A percentile compares a stretch with the other conserved stretches of the same genome.
Evolutionary conservation across 1,140 invertebrate species (phyloP).

Genomic region (Bathynomus jamesi): DNA sequence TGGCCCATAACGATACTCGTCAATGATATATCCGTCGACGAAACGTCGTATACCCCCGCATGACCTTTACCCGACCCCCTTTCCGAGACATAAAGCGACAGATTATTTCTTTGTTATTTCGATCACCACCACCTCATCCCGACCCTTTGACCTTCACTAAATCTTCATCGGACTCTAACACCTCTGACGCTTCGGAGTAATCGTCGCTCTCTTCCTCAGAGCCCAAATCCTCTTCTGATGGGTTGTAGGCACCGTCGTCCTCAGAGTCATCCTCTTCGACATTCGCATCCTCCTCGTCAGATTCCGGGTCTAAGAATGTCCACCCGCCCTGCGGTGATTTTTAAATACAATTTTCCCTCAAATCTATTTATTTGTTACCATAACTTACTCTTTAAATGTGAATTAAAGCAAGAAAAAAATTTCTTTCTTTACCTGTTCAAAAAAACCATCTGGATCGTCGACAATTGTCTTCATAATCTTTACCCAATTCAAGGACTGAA

Average conservation of each 20-base stretch:
- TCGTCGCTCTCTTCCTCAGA: slow-evolving; percentile 37
- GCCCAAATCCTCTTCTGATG: slow-evolving; percentile 33
- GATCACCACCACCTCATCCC: background rate
- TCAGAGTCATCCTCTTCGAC: slow-evolving; percentile 52
- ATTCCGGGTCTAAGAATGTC: slow-evolving; percentile 94
- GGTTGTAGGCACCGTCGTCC: slow-evolving; percentile 43
- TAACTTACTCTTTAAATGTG: background rate
- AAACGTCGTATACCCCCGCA: too few relatives aligned
- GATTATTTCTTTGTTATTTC: too few relatives aligned
- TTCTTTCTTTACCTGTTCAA: slow-evolving; percentile 58
- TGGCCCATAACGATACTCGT: too few relatives aligned
- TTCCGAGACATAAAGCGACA: too few relatives aligned
- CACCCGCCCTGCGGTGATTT: slow-evolving; percentile 94
- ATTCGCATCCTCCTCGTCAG: slow-evolving; percentile 62
- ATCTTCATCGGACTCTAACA: slow-evolving; percentile 27
- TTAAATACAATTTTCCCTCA: too few relatives aligned
- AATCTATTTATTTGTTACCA: too few relatives aligned
- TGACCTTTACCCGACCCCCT: too few relatives aligned
- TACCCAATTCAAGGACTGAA: slow-evolving; percentile 96
- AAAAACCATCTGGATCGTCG: slow-evolving; percentile 97
- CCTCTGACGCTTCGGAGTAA: slow-evolving; percentile 32
- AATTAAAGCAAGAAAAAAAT: background rate
- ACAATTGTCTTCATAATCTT: slow-evolving; percentile 99
- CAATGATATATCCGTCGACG: too few relatives aligned
- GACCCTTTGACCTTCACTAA: slow-evolving; percentile 9